These are phyloP conservation scores for Typhlomys cinereus DNA, from an alignment of 2,113 vertebrate genomes.

Conservation along the genomic window DNA sequence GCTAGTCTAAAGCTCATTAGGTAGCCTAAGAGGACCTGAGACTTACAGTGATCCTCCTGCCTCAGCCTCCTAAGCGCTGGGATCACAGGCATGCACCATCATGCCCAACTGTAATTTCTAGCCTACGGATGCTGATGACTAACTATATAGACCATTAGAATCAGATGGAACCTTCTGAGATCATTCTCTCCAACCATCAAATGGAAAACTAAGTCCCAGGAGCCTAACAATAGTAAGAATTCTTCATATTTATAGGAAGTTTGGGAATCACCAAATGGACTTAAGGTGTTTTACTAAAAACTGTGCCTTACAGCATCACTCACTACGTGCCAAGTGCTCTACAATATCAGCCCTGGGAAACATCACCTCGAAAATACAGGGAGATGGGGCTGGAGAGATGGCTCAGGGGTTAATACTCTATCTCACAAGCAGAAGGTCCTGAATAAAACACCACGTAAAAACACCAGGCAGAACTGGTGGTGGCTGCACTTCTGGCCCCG, in stretches of 20 bases:
- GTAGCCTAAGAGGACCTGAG: too few species aligned
- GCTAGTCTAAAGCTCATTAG: neutral
- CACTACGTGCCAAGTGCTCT: neutral
- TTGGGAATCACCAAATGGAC: conserved; percentile 22
- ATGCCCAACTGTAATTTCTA: neutral
- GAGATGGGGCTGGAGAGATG: too few species aligned
- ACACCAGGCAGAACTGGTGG: too few species aligned
- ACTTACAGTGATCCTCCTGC: too few species aligned
- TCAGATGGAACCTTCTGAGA: neutral
- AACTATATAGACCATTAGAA: neutral
- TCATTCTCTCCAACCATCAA: neutral
- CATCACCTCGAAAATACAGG: neutral
- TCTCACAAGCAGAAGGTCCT: too few species aligned
- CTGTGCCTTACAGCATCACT: neutral
- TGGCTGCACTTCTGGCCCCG: too few species aligned
- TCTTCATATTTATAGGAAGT: neutral
- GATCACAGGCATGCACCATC: too few species aligned
- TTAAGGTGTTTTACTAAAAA: neutral
- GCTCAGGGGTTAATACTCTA: too few species aligned
- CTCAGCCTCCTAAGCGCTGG: too few species aligned
- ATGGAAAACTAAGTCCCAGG: neutral
- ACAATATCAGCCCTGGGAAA: neutral
- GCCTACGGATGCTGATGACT: neutral
- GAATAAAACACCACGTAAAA: too few species aligned
- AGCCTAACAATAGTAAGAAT: neutral